Conservation (phyloP, 2,888 invertebrate genomes). For the Axea sp. region DNA sequence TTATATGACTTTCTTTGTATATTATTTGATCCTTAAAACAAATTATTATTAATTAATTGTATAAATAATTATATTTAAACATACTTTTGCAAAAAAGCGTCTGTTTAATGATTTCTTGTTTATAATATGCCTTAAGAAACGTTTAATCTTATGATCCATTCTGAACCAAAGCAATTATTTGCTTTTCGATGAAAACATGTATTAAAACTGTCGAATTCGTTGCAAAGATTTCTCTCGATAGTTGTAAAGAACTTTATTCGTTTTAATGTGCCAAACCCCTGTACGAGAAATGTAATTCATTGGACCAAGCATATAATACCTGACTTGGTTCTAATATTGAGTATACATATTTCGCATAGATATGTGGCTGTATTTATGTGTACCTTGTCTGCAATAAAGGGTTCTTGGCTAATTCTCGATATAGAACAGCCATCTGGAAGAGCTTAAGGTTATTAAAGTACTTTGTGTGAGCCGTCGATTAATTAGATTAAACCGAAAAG, state of each 20-base stretch:
- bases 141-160: conserved; percentile 33
- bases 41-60: too few species aligned
- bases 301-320: conserved; percentile 45
- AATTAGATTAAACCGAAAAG: conserved; percentile 60
- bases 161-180: too few species aligned
- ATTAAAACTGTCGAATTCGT: conserved; percentile 11
- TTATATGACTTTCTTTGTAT: too few species aligned
- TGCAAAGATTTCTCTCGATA: conserved; percentile 9
- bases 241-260: conserved; percentile 18
- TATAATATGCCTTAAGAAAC: too few species aligned
- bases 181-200: background rate
- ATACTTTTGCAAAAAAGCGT: too few species aligned
- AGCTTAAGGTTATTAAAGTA: conserved; percentile 61
- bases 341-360: conserved; percentile 33
- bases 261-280: conserved; percentile 40
- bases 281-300: conserved; percentile 48
- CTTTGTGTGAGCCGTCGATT: conserved; percentile 57
- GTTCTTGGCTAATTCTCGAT: conserved; percentile 59
- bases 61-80: too few species aligned
- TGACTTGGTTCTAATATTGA: conserved; percentile 48
- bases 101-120: too few species aligned
- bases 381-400: conserved; percentile 54
- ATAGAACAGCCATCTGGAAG: conserved; percentile 61
- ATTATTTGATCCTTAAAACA: too few species aligned
- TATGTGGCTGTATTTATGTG: conserved; percentile 42